phyloP scores from a whole-genome alignment of 2,113 vertebrate genomes.

The Halichoeres trimaculatus region DNA sequence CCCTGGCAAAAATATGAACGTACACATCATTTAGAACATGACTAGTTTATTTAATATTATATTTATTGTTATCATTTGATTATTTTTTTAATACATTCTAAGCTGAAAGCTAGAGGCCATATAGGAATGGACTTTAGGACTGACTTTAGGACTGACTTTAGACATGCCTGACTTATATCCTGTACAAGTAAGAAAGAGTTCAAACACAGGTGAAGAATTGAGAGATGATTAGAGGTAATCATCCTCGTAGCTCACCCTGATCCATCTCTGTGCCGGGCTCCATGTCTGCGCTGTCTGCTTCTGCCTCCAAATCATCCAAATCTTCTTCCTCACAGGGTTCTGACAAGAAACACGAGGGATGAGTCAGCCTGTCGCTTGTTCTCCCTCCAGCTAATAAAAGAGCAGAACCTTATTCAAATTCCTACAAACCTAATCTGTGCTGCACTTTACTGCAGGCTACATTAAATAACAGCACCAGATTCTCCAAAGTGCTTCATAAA shows the following conservation, averaged over 20 bases:
- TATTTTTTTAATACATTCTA: too few relatives aligned
- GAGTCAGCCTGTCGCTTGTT: neutral
- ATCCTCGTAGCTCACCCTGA: constrained; percentile 83
- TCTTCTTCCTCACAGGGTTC: constrained; percentile 88
- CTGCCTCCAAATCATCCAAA: constrained; percentile 87
- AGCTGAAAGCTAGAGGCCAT: too few relatives aligned
- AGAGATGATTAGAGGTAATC: neutral
- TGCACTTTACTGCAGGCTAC: constrained; percentile 12
- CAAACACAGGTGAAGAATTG: neutral
- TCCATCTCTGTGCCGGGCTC: constrained; percentile 93
- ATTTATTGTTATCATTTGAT: too few relatives aligned
- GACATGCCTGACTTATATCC: too few relatives aligned
- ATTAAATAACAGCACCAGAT: neutral
- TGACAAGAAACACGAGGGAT: constrained; percentile 63
- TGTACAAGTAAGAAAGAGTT: too few relatives aligned
- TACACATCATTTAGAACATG: too few relatives aligned
- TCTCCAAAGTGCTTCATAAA: constrained; percentile 3
- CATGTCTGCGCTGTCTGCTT: constrained; percentile 87
- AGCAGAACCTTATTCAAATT: neutral
- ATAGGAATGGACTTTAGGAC: too few relatives aligned
- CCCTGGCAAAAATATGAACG: too few relatives aligned
- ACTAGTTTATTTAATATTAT: too few relatives aligned
- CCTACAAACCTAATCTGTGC: constrained; percentile 25
- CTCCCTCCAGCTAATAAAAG: constrained; percentile 6
- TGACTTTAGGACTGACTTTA: too few relatives aligned